These are phyloP conservation scores for Lateolabrax maculatus DNA, from an alignment of 2,797 vertebrate species.

Conservation along the genomic window DNA sequence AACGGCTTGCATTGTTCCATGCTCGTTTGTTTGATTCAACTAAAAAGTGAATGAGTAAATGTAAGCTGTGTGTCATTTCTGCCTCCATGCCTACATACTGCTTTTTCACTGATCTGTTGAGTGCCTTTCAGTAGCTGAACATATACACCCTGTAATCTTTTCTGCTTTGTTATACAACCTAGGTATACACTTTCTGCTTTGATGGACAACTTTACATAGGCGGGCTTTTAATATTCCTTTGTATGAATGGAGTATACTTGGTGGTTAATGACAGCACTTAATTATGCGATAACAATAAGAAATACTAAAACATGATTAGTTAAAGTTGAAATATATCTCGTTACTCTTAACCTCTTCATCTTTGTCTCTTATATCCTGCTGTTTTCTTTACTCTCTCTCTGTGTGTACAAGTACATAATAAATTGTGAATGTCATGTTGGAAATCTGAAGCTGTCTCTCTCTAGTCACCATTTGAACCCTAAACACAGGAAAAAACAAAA, in stretches of 20 bases:
- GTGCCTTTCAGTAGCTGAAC: conserved; percentile 54
- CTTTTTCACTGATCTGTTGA: conserved; percentile 47
- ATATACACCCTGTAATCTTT: conserved; percentile 70
- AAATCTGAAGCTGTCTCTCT: conserved; percentile 25
- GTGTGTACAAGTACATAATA: conserved; percentile 30
- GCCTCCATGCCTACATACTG: conserved; percentile 36
- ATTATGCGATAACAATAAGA: conserved; percentile 39
- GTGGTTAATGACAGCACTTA: conserved; percentile 42
- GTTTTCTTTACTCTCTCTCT: conserved; percentile 16
- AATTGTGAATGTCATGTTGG: conserved; percentile 35
- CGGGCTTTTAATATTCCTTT: conserved; percentile 19
- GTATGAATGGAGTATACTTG: conserved; percentile 31
- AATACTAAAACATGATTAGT: conserved; percentile 46
- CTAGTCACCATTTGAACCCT: conserved; percentile 25
- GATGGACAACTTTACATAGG: conserved; percentile 67
- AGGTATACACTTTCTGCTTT: conserved; percentile 65
- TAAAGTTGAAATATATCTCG: conserved; percentile 29
- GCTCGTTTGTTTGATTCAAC: conserved; percentile 43
- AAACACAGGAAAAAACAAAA: background rate
- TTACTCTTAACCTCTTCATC: conserved; percentile 32
- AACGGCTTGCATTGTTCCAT: conserved; percentile 23
- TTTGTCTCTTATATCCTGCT: conserved; percentile 19
- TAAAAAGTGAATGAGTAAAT: conserved; percentile 31
- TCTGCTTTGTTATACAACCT: conserved; percentile 66
- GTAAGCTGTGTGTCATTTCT: conserved; percentile 53